Evolutionary conservation across 2,113 vertebrate genomes (phyloP), one percentile per base, ranked within the genome.

Genomic region (Nestor notabilis): DNA sequence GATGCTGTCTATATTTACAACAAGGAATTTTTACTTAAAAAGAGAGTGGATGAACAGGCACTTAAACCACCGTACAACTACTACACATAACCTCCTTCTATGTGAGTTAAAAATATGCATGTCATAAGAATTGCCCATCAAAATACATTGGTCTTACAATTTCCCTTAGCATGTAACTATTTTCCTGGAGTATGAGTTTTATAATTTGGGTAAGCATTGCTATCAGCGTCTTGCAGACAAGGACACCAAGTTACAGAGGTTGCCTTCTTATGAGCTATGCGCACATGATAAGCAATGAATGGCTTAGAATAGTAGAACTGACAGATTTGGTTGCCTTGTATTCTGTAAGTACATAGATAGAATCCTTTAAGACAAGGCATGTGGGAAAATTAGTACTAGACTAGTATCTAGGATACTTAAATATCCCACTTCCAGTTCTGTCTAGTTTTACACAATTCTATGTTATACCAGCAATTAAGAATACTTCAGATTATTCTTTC

Each of bases 151-250:
- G 44, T 23, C 33, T 85, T 79, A 72, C 29, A 52, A 29, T 58
- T 92, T 94, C 21, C n/a, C 27, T 74, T 55, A 55, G 12, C 13
- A 39, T n/a, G 69, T 35, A 78, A 90, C 88, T 88, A 70, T 91
- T 86, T 74, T 80, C 31, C 33, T 74, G 58, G 43, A 63, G 16
- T 77, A 47, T 60, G 64, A 47, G 8, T 76, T 83, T 89, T 43
- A 23, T 49, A 95, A 91, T 52, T 88, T 80, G 28, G 17, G 29
- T 39, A 46, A 86, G n/a, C 4, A 3, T 10, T 61, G 49, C 49
- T 96, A 94, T 94, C 90, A 80, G 78, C 58, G 19, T 80, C 94
- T 91, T 94, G 53, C 92, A 96, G 87, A 58, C 58, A 72, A 85
- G 70, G 65, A 88, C 44, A 78, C 17, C 39, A 49, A 69, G 56